A percentile compares a stretch with the other conserved stretches of the same genome.
phyloP scores from a whole-genome alignment of 2,797 vertebrate species.

The Lacerta agilis region DNA sequence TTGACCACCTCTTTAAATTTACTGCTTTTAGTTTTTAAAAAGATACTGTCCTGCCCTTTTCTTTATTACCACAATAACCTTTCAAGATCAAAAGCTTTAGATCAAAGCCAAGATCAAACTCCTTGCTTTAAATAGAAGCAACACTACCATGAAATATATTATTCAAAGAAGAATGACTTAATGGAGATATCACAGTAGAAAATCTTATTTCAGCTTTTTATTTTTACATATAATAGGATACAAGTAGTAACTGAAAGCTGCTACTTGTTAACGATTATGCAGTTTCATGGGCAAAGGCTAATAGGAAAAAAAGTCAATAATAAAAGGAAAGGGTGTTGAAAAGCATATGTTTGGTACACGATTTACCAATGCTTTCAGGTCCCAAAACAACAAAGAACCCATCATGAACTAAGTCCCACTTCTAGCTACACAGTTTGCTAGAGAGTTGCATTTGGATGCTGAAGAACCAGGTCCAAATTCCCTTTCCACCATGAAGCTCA shows the following conservation, averaged over 20 bases:
- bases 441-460: background rate
- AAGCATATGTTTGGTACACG: background rate
- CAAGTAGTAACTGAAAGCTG: conserved; percentile 4
- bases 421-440: background rate
- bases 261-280: background rate
- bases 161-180: conserved; percentile 71
- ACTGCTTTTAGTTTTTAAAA: conserved; percentile 57
- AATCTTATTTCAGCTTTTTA: conserved; percentile 66
- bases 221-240: conserved; percentile 52
- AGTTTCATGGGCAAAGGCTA: background rate
- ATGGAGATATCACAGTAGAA: conserved; percentile 64
- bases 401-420: background rate
- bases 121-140: conserved; percentile 77
- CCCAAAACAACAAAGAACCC: no score
- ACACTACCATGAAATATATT: conserved; percentile 68
- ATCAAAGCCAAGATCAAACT: conserved; percentile 83
- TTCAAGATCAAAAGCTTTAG: conserved; percentile 82
- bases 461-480: background rate
- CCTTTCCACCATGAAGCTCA: background rate
- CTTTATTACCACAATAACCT: conserved; percentile 75
- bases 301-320: background rate
- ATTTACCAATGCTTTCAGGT: background rate
- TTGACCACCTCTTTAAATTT: conserved; percentile 66
- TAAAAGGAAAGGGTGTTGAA: background rate
- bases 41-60: conserved; percentile 54